These are phyloP conservation scores for Synergus umbraculus DNA, from an alignment of 2,888 invertebrate genomes.

Conservation along the genomic window DNA sequence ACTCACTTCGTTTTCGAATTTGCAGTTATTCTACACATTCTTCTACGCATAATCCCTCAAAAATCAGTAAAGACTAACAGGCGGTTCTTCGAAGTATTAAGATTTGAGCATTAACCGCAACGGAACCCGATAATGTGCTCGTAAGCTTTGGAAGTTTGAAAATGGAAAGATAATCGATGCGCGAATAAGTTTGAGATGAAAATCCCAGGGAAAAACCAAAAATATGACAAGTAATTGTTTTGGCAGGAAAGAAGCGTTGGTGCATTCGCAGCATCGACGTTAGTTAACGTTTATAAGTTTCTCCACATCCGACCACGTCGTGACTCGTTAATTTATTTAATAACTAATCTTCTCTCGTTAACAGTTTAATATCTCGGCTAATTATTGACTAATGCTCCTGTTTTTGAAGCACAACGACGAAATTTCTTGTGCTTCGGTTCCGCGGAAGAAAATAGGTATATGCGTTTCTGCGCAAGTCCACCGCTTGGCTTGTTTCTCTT, in stretches of 20 bases:
- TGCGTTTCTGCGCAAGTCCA: slow-evolving; percentile 49
- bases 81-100: slow-evolving; percentile 35
- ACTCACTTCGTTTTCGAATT: background rate
- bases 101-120: slow-evolving; percentile 39
- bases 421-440: slow-evolving; percentile 67
- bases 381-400: slow-evolving; percentile 67
- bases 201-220: background rate
- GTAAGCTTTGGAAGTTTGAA: slow-evolving; percentile 20
- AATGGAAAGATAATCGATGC: background rate
- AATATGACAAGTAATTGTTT: background rate
- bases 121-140: background rate
- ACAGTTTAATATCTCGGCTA: slow-evolving; percentile 59
- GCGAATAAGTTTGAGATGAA: background rate
- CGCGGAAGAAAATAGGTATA: slow-evolving; percentile 68
- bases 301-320: slow-evolving; percentile 52
- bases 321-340: slow-evolving; percentile 56
- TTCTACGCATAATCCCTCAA: background rate
- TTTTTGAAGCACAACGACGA: slow-evolving; percentile 58
- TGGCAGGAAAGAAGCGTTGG: slow-evolving; percentile 59
- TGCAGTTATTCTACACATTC: background rate
- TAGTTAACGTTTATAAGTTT: slow-evolving; percentile 64
- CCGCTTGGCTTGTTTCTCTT: slow-evolving; percentile 26
- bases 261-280: slow-evolving; percentile 64
- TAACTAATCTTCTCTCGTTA: slow-evolving; percentile 53
- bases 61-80: background rate